These are phyloP conservation scores for Brachionichthys hirsutus DNA, from an alignment of 2,113 vertebrate genomes.

Conservation along the genomic window DNA sequence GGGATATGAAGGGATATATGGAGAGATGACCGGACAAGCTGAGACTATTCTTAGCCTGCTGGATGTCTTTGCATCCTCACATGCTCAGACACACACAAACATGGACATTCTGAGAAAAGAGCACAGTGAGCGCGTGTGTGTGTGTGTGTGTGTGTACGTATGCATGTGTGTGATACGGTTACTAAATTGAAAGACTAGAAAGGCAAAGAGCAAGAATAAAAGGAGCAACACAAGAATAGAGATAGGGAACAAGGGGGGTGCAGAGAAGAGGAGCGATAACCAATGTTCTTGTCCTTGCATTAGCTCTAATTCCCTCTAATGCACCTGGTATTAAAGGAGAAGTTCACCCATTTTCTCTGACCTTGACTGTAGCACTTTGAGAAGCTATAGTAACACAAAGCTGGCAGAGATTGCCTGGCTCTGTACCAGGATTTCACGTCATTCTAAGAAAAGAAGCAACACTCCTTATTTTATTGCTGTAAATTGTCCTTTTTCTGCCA, in stretches of 20 bases:
- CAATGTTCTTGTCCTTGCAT: constrained; percentile 67
- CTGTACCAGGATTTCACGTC: constrained; percentile 47
- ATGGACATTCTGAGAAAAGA: background rate
- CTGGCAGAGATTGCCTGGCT: constrained; percentile 56
- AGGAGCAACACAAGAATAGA: constrained; percentile 10
- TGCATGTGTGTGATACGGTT: background rate
- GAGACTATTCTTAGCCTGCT: constrained; percentile 67
- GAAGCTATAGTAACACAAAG: constrained; percentile 45
- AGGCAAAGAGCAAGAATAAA: constrained; percentile 10
- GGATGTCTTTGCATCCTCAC: constrained; percentile 51
- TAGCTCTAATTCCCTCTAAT: constrained; percentile 68
- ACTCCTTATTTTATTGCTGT: constrained; percentile 37
- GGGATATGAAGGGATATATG: constrained; percentile 12
- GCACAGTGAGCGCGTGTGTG: background rate
- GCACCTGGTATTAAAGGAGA: constrained; percentile 67
- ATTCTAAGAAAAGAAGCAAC: constrained; percentile 22
- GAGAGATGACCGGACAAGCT: constrained; percentile 49
- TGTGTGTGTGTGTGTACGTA: background rate
- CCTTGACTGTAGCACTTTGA: constrained; percentile 64
- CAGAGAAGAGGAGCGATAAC: constrained; percentile 48
- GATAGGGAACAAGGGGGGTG: constrained; percentile 15
- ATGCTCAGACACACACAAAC: constrained; percentile 10
- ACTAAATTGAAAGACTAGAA: constrained; percentile 3
- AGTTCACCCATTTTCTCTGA: constrained; percentile 74
- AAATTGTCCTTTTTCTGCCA: constrained; percentile 49